These are phyloP conservation scores for Stramonita haemastoma DNA, from an alignment of 2,888 invertebrate genomes.

Conservation along the genomic window DNA sequence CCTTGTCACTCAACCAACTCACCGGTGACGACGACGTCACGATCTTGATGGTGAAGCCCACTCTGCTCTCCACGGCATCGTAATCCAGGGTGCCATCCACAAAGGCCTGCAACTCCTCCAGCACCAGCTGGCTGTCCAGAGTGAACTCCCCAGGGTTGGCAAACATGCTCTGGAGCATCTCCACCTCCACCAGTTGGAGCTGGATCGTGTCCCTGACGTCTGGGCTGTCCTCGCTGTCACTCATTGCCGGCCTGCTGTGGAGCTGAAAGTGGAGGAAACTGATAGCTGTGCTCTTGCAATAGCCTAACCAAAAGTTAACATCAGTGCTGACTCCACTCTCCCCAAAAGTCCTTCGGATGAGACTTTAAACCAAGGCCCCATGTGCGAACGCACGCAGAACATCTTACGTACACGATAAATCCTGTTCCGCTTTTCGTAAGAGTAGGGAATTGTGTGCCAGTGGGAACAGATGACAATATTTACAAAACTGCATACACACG, in stretches of 20 bases:
- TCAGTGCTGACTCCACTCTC: too few species aligned
- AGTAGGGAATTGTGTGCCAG: too few species aligned
- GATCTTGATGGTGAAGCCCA: constrained; percentile 72
- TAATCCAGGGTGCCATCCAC: constrained; percentile 62
- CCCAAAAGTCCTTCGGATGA: too few species aligned
- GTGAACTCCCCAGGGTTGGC: constrained; percentile 86
- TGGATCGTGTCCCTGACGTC: constrained; percentile 64
- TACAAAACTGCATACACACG: too few species aligned
- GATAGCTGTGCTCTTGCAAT: too few species aligned
- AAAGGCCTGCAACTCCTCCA: constrained; percentile 76
- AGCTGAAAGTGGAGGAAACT: too few species aligned
- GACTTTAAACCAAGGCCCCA: too few species aligned
- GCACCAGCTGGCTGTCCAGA: constrained; percentile 81
- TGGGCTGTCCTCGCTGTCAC: constrained; percentile 32
- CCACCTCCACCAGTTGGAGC: constrained; percentile 87
- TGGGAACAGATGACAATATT: too few species aligned
- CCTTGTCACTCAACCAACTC: background rate
- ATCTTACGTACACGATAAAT: too few species aligned
- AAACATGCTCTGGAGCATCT: constrained; percentile 89
- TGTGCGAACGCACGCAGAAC: too few species aligned
- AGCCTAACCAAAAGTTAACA: too few species aligned
- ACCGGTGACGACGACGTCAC: constrained; percentile 27
- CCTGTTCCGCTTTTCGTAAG: too few species aligned
- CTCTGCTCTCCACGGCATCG: constrained; percentile 60
- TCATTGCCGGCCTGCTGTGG: background rate